Base-by-base conservation (phyloP, 1,140 invertebrate genomes). In the Amyelois transitella region DNA sequence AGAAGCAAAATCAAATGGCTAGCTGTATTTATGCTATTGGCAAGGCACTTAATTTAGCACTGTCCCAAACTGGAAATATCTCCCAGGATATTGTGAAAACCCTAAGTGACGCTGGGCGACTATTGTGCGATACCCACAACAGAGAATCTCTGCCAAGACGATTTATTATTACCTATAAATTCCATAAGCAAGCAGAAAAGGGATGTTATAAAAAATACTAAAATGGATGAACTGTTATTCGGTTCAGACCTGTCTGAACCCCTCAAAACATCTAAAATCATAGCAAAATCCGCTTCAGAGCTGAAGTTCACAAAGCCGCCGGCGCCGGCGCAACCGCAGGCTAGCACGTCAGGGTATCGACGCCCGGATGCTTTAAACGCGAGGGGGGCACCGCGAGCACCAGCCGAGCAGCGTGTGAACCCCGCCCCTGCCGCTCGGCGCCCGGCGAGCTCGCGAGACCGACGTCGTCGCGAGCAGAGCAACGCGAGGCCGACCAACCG, bases 331-430 rank as follows among this genome's bases (percentile, higher is more conserved):
- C n/a, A n/a, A n/a, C 19, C 18, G 47, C 47, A 21, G 28, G 18
- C 28, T 18, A 22, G 45, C 54, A 28, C 19, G 24, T 19, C 54
- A 10, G 17, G n/a, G 5, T 20, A 25, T 6, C 54, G 22, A 18
- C 18, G 22, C 4, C 4, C 22, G 22, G 22, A n/a, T 7, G 14
- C 54, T 55, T 55, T 55, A 55, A 55, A 55, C 54, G 45, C 43
- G 19, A 24, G 48, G 47, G 55, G 55, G 55, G 55, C 48, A 17
- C 48, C 55, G 47, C 47, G 55, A 8, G 32, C 55, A 44, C 19
- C 47, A 38, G 55, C 55, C 55, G 55, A 43, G 48, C 28, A 25
- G 38, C 55, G 55, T 25, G 25, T 25, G 53, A 38, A 55, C 53
- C 25, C 45, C 24, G 45, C 12, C 19, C 45, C 22, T 24, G 22